Base-by-base conservation (phyloP, 2,797 vertebrate genomes). In the Notolabrus celidotus region DNA sequence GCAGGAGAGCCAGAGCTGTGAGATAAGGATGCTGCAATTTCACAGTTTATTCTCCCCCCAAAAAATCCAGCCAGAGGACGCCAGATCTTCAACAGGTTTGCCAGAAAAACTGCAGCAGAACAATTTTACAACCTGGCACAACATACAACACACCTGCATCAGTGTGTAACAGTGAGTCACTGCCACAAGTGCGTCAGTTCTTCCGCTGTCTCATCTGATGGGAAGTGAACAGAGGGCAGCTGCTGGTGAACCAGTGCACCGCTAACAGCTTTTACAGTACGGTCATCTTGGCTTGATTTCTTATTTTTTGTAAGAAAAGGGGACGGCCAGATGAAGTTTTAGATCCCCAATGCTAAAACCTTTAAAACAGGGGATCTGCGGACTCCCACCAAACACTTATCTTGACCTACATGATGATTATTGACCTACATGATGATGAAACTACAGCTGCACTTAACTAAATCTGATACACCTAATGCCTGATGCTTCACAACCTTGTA, bases 141-240 rank as follows among this genome's bases (percentile, higher is more conserved):
- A 71, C 31, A 42, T 39, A 15, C 42, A 69, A 82, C 82, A 81
- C 82, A 88, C 85, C 86, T 89, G 86, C 83, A 86, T 67, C 78
- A 68, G 74, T 67, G 76, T 61, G 76, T 54, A 71, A 58, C 70
- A 46, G 67, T 88, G 87, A 88, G 75, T 88, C 89, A 90, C 57
- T 5, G 2, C 56, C 70, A 67, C 71, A 56, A 19, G 75, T 80
- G 74, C 56, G 83, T 84, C 80, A 77, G 63, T 57, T 81, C 71
- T 76, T 86, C 82, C 65, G 77, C 57, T 3, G 54, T 52, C 49
- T 80, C 10, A 7, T 65, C 23, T 62, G 62, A 80, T 74, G 55
- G 82, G 66, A 82, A 77, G 41, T 38, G 55, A 77, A 62, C 60
- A 50, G 25, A 50, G 64, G 66, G 49, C 46, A 67, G 62, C 62